Conservation (phyloP, 2,113 vertebrate species). For the Thamnophis sirtalis region DNA sequence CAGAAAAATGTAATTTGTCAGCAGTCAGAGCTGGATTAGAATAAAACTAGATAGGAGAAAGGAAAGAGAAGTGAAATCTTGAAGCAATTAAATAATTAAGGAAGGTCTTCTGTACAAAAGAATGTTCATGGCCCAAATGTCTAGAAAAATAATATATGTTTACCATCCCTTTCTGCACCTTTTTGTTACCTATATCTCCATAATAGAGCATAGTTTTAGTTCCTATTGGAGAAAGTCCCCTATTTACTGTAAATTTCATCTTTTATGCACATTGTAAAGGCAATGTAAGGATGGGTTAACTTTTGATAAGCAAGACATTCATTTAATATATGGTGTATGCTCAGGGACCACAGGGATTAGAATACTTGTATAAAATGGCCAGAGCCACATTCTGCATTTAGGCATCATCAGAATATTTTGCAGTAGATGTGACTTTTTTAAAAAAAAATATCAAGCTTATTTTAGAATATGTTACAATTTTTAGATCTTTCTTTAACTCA, state of each 20-base stretch:
- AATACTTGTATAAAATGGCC: not conserved
- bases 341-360: not conserved
- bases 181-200: not conserved
- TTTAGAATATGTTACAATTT: not conserved
- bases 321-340: not conserved
- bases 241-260: not conserved
- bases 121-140: not conserved
- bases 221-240: not conserved
- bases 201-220: not conserved
- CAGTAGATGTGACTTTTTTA: not conserved
- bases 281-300: not conserved
- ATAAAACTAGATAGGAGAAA: not conserved
- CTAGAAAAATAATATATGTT: not conserved
- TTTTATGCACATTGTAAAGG: not conserved
- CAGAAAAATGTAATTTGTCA: not conserved
- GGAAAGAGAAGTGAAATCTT: not conserved
- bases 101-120: not conserved
- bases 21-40: not conserved
- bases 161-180: not conserved
- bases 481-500: not conserved
- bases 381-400: not conserved
- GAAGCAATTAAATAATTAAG: not conserved
- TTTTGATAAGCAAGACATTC: not conserved
- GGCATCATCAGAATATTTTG: not conserved
- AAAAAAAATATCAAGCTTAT: not conserved